Conservation (phyloP, 2,797 vertebrate genomes). For the Mycteria americana region DNA sequence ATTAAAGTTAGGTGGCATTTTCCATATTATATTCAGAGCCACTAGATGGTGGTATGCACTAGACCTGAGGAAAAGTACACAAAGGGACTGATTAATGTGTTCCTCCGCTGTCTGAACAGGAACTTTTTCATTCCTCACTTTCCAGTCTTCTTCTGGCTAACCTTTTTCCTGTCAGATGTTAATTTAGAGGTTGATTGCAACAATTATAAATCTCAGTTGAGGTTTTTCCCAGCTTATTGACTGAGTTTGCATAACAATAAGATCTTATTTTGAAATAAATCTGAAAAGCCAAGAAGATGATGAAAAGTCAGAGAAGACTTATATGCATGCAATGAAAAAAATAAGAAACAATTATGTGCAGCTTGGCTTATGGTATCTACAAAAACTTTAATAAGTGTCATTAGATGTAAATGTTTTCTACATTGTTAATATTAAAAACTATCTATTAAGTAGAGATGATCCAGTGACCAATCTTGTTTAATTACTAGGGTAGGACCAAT, state of each 20-base stretch:
- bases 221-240: background rate
- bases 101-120: background rate
- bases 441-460: background rate
- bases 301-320: background rate
- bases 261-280: background rate
- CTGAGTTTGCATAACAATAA: background rate
- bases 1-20: background rate
- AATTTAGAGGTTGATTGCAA: background rate
- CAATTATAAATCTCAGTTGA: background rate
- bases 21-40: background rate
- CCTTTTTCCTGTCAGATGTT: background rate
- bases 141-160: background rate
- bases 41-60: conserved; percentile 42
- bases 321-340: background rate
- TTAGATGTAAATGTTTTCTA: background rate
- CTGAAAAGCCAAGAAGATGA: background rate
- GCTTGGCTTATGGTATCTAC: background rate
- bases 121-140: background rate
- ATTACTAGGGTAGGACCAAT: background rate
- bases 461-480: background rate
- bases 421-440: background rate
- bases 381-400: background rate
- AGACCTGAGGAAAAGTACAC: conserved; percentile 2
- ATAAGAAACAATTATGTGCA: background rate
- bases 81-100: background rate